Percentiles rank a stretch among this genome's conserved stretches.
These are phyloP conservation scores for Austrofundulus limnaeus DNA, from an alignment of 2,113 vertebrate genomes.

Conservation along the genomic window DNA sequence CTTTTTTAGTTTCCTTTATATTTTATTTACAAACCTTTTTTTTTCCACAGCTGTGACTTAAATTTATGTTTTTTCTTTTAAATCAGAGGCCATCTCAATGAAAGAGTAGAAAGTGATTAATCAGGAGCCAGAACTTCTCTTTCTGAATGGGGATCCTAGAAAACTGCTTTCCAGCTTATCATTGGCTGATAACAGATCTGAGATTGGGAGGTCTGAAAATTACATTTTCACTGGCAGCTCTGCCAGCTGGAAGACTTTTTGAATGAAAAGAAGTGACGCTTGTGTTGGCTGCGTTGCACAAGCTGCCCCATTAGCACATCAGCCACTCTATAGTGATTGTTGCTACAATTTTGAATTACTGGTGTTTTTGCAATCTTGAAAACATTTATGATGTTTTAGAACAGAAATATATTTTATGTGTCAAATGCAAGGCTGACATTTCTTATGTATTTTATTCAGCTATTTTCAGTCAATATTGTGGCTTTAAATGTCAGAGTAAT, in stretches of 20 bases:
- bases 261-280: slow-evolving; percentile 42
- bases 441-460: too few species aligned
- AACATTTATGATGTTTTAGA: background rate
- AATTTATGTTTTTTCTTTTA: slow-evolving; percentile 38
- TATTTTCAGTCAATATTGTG: background rate
- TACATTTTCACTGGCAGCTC: slow-evolving; percentile 50
- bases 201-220: slow-evolving; percentile 61
- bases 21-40: slow-evolving; percentile 39
- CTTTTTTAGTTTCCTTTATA: slow-evolving; percentile 34
- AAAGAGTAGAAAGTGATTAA: slow-evolving; percentile 41
- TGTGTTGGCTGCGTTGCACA: slow-evolving; percentile 2
- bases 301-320: slow-evolving; percentile 27
- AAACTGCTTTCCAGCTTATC: slow-evolving; percentile 58
- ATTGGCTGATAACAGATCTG: slow-evolving; percentile 42
- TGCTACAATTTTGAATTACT: slow-evolving; percentile 6
- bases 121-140: slow-evolving; percentile 42
- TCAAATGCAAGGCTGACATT: too few species aligned
- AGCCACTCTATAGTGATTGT: background rate
- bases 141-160: slow-evolving; percentile 49
- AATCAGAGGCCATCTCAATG: slow-evolving; percentile 27
- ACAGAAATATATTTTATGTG: background rate
- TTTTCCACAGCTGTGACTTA: slow-evolving; percentile 14
- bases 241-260: slow-evolving; percentile 50
- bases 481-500: too few species aligned
- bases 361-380: slow-evolving; percentile 3